Conservation (phyloP, 1,140 invertebrate species). For the Papilio glaucus region DNA sequence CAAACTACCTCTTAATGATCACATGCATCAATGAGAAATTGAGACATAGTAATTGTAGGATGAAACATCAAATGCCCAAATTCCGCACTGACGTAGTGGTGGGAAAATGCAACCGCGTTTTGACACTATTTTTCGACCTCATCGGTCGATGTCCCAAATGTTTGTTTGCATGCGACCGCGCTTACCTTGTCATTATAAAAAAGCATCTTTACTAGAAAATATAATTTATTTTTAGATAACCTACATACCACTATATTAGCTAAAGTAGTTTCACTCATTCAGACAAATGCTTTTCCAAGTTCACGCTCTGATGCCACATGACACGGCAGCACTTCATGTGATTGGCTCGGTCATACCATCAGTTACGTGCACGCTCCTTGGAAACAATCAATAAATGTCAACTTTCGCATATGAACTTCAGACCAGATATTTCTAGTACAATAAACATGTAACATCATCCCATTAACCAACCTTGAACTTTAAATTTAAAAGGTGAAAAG, state of each 20-base stretch:
- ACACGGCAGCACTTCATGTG: not conserved
- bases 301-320: not conserved
- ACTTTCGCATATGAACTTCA: not conserved
- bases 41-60: too few relatives aligned
- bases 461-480: not conserved
- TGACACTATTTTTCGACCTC: not conserved
- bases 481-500: not conserved
- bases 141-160: slow-evolving; percentile 2
- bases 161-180: not conserved
- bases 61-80: not conserved
- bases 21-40: too few relatives aligned
- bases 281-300: not conserved
- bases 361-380: not conserved
- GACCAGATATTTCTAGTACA: not conserved
- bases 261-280: not conserved
- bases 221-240: not conserved
- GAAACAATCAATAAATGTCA: not conserved
- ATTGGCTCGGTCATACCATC: not conserved
- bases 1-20: too few relatives aligned
- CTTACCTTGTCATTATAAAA: not conserved
- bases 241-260: not conserved
- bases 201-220: not conserved
- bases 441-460: not conserved
- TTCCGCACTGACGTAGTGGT: not conserved
- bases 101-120: not conserved